A percentile compares a stretch with the other conserved stretches of the same genome.
phyloP scores from a whole-genome alignment of 2,113 vertebrate species.

The Coracopsis vasa region DNA sequence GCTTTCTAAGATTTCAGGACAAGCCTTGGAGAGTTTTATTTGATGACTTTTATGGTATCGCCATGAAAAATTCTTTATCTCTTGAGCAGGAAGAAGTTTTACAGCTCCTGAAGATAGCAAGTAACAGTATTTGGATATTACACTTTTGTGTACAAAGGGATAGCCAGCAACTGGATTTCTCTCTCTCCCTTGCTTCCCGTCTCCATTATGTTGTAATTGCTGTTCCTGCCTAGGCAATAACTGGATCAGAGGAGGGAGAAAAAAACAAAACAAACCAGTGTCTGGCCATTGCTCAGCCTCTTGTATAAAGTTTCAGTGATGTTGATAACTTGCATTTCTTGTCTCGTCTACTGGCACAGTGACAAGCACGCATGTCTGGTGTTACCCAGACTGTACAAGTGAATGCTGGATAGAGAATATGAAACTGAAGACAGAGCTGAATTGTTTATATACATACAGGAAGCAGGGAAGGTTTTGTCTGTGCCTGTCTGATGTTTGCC shows the following conservation, averaged over 20 bases:
- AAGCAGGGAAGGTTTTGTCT: background rate
- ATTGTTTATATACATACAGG: conserved; percentile 24
- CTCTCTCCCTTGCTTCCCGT: background rate
- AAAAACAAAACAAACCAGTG: background rate
- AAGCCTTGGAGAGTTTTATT: background rate
- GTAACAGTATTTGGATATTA: background rate
- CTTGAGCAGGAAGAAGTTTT: background rate
- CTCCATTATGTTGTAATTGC: background rate
- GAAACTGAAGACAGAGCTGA: conserved; percentile 2
- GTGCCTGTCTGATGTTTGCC: background rate
- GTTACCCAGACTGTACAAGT: background rate
- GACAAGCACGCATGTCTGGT: background rate
- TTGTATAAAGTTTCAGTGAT: background rate
- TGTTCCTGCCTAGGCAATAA: background rate
- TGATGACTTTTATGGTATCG: background rate
- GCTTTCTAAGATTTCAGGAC: background rate
- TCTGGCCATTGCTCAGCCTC: background rate
- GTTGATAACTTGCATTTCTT: background rate
- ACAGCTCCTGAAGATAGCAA: background rate
- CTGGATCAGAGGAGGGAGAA: background rate
- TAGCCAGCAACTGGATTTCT: background rate
- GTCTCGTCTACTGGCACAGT: background rate
- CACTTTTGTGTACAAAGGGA: background rate
- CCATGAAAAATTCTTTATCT: background rate
- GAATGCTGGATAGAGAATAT: background rate